phyloP scores from a whole-genome alignment of 1,140 invertebrate species.

The Arion vulgaris region DNA sequence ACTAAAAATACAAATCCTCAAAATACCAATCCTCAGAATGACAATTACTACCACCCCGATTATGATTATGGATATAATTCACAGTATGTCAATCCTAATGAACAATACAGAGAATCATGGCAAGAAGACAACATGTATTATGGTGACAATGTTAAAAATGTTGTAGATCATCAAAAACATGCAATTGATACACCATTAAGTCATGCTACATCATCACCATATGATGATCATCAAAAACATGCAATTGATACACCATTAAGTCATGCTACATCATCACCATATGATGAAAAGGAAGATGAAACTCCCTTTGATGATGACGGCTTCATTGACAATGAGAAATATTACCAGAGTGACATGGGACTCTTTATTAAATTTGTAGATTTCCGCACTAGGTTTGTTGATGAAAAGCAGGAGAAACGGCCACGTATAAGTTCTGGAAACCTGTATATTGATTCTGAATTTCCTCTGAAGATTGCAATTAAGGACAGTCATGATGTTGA shows the following conservation, averaged over 20 bases:
- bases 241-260: neutral
- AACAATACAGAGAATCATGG: neutral
- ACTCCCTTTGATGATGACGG: constrained; percentile 41
- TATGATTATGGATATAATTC: neutral
- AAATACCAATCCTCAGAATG: neutral
- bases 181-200: neutral
- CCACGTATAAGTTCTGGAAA: constrained; percentile 31
- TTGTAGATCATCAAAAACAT: neutral
- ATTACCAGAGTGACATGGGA: constrained; percentile 3
- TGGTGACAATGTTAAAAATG: neutral
- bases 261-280: neutral
- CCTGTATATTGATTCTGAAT: constrained; percentile 48
- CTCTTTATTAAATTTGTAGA: constrained; percentile 24
- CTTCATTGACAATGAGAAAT: constrained; percentile 11
- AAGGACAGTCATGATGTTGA: constrained; percentile 30
- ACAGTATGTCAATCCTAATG: neutral
- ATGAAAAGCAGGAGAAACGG: constrained; percentile 22
- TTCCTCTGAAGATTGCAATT: constrained; percentile 47
- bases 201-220: neutral
- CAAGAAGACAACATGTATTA: neutral
- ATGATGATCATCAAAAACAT: neutral
- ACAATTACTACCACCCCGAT: neutral
- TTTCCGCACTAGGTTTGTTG: constrained; percentile 29
- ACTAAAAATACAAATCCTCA: too few species aligned
- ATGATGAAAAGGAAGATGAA: constrained; percentile 28